Conservation (phyloP, 2,113 vertebrate species). For the Hippocampus barbouri region DNA sequence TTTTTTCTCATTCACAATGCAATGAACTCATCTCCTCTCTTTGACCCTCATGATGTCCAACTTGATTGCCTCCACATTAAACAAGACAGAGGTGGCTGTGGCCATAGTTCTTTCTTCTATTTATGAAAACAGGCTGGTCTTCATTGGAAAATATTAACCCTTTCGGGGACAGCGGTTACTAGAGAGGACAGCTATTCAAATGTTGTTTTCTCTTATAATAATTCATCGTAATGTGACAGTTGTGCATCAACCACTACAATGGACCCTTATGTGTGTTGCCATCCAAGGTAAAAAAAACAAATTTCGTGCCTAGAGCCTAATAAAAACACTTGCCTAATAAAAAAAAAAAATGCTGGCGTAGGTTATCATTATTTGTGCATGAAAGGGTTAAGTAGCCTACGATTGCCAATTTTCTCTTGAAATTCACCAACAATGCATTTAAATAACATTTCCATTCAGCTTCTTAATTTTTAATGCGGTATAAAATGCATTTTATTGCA, state of each 20-base stretch:
- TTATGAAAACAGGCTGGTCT: neutral
- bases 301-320: too few species aligned
- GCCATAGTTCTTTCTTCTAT: neutral
- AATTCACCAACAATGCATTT: neutral
- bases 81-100: neutral
- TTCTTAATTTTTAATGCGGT: slow-evolving; percentile 29
- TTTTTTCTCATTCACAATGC: neutral
- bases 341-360: too few species aligned
- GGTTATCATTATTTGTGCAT: too few species aligned
- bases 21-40: neutral
- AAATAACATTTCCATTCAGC: slow-evolving; percentile 33
- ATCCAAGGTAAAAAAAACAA: too few species aligned
- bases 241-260: too few species aligned
- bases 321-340: too few species aligned
- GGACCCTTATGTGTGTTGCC: too few species aligned
- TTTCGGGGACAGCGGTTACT: too few species aligned
- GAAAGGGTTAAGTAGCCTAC: neutral
- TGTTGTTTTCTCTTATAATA: too few species aligned
- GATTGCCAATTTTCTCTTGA: neutral
- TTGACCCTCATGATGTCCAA: neutral
- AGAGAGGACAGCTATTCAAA: too few species aligned
- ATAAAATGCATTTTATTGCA: slow-evolving; percentile 14
- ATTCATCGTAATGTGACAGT: too few species aligned
- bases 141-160: neutral
- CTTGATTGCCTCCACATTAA: neutral